Conservation (phyloP, 1,140 invertebrate genomes). For the Hetaerina americana region DNA sequence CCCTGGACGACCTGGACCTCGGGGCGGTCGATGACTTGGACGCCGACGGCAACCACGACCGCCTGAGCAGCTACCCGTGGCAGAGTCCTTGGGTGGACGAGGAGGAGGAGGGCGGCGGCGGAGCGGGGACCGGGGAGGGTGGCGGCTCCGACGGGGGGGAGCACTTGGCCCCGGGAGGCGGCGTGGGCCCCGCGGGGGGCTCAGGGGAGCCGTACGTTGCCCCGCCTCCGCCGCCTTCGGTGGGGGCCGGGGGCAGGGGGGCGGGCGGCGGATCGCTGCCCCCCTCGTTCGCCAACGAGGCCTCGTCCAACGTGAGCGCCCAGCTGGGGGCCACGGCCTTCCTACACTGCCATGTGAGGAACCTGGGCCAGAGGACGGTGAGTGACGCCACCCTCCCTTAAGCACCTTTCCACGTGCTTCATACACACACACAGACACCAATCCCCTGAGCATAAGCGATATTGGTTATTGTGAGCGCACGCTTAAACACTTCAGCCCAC, state of each 20-base stretch:
- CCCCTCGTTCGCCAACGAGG: constrained; percentile 25
- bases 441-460: too few species aligned
- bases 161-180: background rate
- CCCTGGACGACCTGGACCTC: background rate
- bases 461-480: too few species aligned
- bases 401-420: too few species aligned
- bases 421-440: too few species aligned
- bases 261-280: background rate
- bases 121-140: background rate
- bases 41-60: background rate
- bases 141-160: background rate
- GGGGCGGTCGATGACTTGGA: background rate
- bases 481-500: too few species aligned
- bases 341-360: constrained; percentile 33
- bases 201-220: background rate
- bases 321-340: constrained; percentile 33
- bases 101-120: background rate
- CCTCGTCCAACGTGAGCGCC: constrained; percentile 30
- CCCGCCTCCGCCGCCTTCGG: background rate
- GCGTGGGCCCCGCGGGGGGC: background rate
- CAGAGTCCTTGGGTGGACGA: background rate
- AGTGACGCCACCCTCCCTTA: too few species aligned
- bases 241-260: background rate
- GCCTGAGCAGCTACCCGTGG: background rate
- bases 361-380: constrained; percentile 36